Base-by-base conservation (phyloP, 1,140 invertebrate species). In the Probaryconus sp. region DNA sequence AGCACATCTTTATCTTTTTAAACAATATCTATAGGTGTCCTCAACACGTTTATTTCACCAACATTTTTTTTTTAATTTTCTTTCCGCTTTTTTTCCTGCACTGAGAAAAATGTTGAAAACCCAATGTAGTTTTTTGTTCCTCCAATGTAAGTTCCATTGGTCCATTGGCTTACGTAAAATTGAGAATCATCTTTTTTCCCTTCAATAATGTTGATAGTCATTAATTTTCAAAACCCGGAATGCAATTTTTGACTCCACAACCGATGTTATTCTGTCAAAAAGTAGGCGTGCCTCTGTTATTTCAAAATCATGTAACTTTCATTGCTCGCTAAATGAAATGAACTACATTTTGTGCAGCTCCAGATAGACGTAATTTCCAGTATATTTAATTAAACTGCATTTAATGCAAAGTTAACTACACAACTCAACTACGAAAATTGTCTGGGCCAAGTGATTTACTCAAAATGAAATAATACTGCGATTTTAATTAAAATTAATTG, bases 1-100 rank as follows among this genome's bases (percentile, higher is more conserved):
- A 58, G 45, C 50, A 63, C 71, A 60, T 69, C 58, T 68, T 64
- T 69, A 70, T 61, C 55, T 56, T 70, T 70, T 65, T 61, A 51
- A 64, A 56, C 38, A 21, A 35, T 28, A 69, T 55, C 42, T 56
- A 68, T 43, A 63, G 55, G 61, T 37, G 53, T 35, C 30, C n/a
- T n/a, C n/a, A n/a, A 30, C 60, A 7, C 6, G 31, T 18, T 31
- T 42, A 24, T 43, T 42, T 68, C 51, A 56, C 48, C 48, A 40
- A 47, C 48, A 35, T 35, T 35, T 35, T n/a, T 31, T 31, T 31
- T 24, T 24, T 67, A 67, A 67, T 67, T n/a, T n/a, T 56, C 51
- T 48, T 56, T 1, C 11, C 16, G 6, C 48, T 43, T 55, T 67
- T 67, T 65, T 40, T 33, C 38, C 21, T 3, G 17, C 11, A 2